A percentile compares a stretch with the other conserved stretches of the same genome.
These are phyloP conservation scores for Malurus cyaneus DNA, from an alignment of 2,113 vertebrate genomes.

Conservation along the genomic window DNA sequence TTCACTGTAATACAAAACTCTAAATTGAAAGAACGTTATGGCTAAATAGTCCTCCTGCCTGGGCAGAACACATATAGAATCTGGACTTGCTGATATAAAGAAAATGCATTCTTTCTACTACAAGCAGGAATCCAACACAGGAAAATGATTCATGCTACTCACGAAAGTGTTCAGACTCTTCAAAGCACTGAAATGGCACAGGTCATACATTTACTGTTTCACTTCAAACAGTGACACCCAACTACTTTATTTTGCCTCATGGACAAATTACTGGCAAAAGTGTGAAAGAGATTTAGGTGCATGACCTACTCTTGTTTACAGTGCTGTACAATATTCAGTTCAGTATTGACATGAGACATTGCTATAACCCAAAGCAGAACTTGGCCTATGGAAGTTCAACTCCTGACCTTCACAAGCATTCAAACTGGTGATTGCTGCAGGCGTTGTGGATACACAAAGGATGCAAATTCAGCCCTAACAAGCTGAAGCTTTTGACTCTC, in stretches of 20 bases:
- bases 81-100: slow-evolving; percentile 52
- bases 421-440: background rate
- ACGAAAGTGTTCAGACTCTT: background rate
- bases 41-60: slow-evolving; percentile 63
- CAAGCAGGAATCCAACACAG: background rate
- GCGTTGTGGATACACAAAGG: background rate
- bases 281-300: background rate
- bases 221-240: background rate
- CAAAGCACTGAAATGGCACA: slow-evolving; percentile 43
- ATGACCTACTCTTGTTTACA: background rate
- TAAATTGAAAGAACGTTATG: slow-evolving; percentile 65
- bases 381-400: background rate
- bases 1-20: slow-evolving; percentile 68
- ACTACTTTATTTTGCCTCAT: background rate
- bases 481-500: background rate
- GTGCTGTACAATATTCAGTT: background rate
- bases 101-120: slow-evolving; percentile 20
- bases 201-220: background rate
- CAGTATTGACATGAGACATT: background rate
- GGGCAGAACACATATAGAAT: slow-evolving; percentile 39
- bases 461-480: background rate
- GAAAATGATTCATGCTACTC: background rate
- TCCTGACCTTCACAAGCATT: background rate
- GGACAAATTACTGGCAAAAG: background rate
- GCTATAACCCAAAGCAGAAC: background rate